phyloP scores from a whole-genome alignment of 2,888 invertebrate genomes.

The Malthinus seriepunctatus region DNA sequence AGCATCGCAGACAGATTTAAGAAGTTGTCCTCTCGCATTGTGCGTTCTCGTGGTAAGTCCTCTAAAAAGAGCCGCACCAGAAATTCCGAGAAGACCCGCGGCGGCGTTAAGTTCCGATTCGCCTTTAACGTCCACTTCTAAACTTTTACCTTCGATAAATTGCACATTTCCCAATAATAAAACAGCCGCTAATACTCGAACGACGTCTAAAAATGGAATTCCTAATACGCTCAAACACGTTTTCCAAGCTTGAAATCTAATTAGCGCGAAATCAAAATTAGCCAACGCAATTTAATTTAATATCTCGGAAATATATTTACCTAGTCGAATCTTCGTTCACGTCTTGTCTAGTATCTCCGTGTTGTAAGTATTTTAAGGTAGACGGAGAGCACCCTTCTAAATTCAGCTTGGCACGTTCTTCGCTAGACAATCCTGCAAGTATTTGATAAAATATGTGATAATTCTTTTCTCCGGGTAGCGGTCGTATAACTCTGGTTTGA shows the following conservation, averaged over 20 bases:
- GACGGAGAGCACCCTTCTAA: slow-evolving; percentile 83
- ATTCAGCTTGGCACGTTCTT: slow-evolving; percentile 85
- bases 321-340: slow-evolving; percentile 70
- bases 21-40: slow-evolving; percentile 75
- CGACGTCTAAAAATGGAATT: slow-evolving; percentile 92
- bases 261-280: slow-evolving; percentile 29
- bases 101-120: slow-evolving; percentile 86
- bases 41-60: slow-evolving; percentile 84
- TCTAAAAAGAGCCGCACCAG: slow-evolving; percentile 73
- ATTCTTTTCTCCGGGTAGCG: slow-evolving; percentile 86
- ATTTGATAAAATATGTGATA: slow-evolving; percentile 98
- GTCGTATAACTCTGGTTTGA: slow-evolving; percentile 87
- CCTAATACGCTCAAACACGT: slow-evolving; percentile 87
- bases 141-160: slow-evolving; percentile 78
- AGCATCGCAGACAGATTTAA: slow-evolving; percentile 82
- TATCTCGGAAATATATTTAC: slow-evolving; percentile 35
- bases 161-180: slow-evolving; percentile 90
- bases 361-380: slow-evolving; percentile 80
- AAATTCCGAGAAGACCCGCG: slow-evolving; percentile 79
- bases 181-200: slow-evolving; percentile 88
- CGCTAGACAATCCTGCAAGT: slow-evolving; percentile 83
- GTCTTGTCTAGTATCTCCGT: slow-evolving; percentile 73
- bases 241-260: slow-evolving; percentile 89
- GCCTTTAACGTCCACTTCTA: slow-evolving; percentile 77
- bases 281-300: slow-evolving; percentile 62